Conservation (phyloP, 2,888 invertebrate genomes). For the Rhamnusium bicolor region DNA sequence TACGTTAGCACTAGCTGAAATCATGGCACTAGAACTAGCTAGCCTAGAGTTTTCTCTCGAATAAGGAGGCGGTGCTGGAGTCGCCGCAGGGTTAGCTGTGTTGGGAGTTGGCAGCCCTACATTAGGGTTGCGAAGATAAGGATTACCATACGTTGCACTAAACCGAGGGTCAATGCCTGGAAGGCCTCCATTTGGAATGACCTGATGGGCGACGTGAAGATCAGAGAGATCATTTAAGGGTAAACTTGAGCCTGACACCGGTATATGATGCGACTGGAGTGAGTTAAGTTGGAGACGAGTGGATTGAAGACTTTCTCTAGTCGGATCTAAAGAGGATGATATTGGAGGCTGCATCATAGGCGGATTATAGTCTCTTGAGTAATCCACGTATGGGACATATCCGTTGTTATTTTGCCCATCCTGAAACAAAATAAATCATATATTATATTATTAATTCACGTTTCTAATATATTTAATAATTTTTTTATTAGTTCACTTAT, state of each 20-base stretch:
- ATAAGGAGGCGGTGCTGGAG: slow-evolving; percentile 87
- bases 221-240: slow-evolving; percentile 68
- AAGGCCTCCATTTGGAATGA: slow-evolving; percentile 66
- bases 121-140: slow-evolving; percentile 80
- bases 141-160: slow-evolving; percentile 92
- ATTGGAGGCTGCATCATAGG: slow-evolving; percentile 78
- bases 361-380: slow-evolving; percentile 90
- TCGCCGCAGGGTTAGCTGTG: slow-evolving; percentile 83
- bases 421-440: slow-evolving; percentile 70
- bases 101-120: slow-evolving; percentile 76
- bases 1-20: slow-evolving; percentile 66
- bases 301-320: slow-evolving; percentile 68
- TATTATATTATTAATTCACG: too few relatives aligned
- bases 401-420: slow-evolving; percentile 88
- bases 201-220: slow-evolving; percentile 62
- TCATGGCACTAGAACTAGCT: slow-evolving; percentile 64
- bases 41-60: slow-evolving; percentile 67
- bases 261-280: slow-evolving; percentile 65
- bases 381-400: slow-evolving; percentile 91
- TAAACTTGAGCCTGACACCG: slow-evolving; percentile 62
- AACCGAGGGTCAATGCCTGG: slow-evolving; percentile 84
- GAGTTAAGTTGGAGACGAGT: slow-evolving; percentile 70
- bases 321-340: slow-evolving; percentile 72
- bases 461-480: too few relatives aligned
- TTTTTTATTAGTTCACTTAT: too few relatives aligned